Base-by-base conservation (phyloP, 2,888 invertebrate species). In the Drosophila monieri region DNA sequence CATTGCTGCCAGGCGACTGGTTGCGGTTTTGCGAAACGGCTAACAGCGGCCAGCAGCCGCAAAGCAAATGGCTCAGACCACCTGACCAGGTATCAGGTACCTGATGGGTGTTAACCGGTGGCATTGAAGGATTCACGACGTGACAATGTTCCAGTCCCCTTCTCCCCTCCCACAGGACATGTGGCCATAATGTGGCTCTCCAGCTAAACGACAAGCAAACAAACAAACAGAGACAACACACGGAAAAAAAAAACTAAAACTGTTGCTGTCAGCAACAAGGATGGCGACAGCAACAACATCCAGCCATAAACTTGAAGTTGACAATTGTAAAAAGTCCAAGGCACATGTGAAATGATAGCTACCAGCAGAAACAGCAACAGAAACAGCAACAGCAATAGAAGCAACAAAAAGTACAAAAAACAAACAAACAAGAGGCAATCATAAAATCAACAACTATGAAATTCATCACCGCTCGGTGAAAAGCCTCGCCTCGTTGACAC, bases 61-160 rank as follows among this genome's bases (percentile, higher is more conserved):
- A 77, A 77, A 72, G 75, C 78, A 83, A 83, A 83, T 83, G 85
- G 81, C 86, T 85, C 73, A 78, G 84, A 85, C 80, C 85, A 80
- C 80, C 55, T 78, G 76, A 73, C 30, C 39, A 41, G 78, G 78
- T 35, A 85, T 84, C 86, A 76, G 27, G 23, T 32, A 21, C 27
- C 64, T 61, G 60, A 27, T 54, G 32, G 54, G 35, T 57, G 25
- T 51, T 70, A 61, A 51, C 77, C 62, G 59, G 60, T 75, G 77
- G 67, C 68, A 78, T 84, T 90, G 90, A 90, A 90, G 90, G 90
- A 90, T 90, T 90, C 90, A 80, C 89, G 91, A 93, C 89, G 93
- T 84, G 86, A 81, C 80, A 77, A 93, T 92, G 84, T 73, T 76
- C 35, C 35, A 35, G 35, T 35, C 6, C 6, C 35, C 32, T 2